Base-by-base conservation (phyloP, 2,797 vertebrate genomes). In the Sebastes variabilis region DNA sequence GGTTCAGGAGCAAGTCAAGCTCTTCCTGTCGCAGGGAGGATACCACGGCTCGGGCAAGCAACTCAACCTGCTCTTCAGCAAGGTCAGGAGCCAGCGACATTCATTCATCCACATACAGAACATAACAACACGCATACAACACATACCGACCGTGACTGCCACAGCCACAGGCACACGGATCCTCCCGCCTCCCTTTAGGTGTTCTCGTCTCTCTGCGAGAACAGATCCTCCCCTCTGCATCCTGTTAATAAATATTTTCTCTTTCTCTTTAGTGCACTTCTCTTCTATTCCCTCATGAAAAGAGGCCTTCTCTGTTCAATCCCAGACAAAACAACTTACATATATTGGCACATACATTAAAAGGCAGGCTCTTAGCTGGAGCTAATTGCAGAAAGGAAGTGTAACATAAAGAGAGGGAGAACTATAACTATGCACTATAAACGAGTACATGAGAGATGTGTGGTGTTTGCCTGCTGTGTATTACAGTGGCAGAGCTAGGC, bases 21-120 rank as follows among this genome's bases (percentile, higher is more conserved):
- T 99, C 79, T 99, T 99, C 93, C 97, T 99, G 66, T 99, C 98
- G 72, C 98, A 99, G 94, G 97, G 98, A 18, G 98, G 98, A 82
- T 99, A 99, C 96, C 98, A 99, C 66, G 98, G 98, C 95, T 99
- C 98, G 88, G 98, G 98, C 92, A 99, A 99, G 93, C 98, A 99
- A 87, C 98, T 99, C 94, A 99, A 99, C 96, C 96, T 99, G 91
- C 98, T 99, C 89, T 99, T 99, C 95, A 97, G 97, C 94, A 99
- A 99, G 98, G 98, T 94, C 56, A 24, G 89, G 58, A 85, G 73
- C 72, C 34, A 27, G 49, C 66, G 9, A 6, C 86, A 29, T 74
- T 73, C 78, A 72, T 30, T 59, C 70, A 56, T 18, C 11, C 81
- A 66, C 72, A 82, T 68, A 70, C 49, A 75, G 76, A 85, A 78